Conservation (phyloP, 2,888 invertebrate genomes). For the Philereme transversata region DNA sequence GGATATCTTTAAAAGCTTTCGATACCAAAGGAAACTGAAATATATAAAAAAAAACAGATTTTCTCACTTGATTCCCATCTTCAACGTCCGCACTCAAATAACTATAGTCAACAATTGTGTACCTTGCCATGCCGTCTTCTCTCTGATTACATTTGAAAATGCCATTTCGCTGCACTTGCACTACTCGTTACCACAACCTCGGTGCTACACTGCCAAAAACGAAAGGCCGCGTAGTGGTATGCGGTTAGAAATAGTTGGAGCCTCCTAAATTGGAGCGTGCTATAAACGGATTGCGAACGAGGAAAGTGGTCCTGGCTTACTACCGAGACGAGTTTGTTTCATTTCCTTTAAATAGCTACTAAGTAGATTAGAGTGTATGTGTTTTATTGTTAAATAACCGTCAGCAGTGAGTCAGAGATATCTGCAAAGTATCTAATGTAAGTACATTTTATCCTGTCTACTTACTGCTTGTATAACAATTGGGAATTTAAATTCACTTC, state of each 20-base stretch:
- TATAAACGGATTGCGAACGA: slow-evolving; percentile 54
- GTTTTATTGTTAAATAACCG: slow-evolving; percentile 9
- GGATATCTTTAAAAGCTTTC: neutral
- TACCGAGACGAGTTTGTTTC: slow-evolving; percentile 55
- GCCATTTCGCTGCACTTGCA: slow-evolving; percentile 48
- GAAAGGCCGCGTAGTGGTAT: slow-evolving; percentile 36
- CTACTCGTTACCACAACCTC: slow-evolving; percentile 25
- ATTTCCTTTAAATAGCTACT: slow-evolving; percentile 52
- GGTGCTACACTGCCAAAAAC: slow-evolving; percentile 43
- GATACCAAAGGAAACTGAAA: neutral
- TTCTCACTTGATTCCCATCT: slow-evolving; percentile 57
- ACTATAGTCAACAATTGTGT: slow-evolving; percentile 46
- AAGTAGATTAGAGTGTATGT: neutral
- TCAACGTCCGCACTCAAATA: slow-evolving; percentile 43
- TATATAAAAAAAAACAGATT: slow-evolving; percentile 12
- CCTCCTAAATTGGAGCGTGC: slow-evolving; percentile 51
- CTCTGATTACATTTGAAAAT: slow-evolving; percentile 55
- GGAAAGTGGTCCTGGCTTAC: slow-evolving; percentile 58
- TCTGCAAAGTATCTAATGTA: no score
- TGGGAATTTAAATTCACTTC: neutral
- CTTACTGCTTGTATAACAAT: neutral
- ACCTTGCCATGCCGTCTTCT: slow-evolving; percentile 51
- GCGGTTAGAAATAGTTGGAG: slow-evolving; percentile 33
- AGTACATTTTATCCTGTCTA: no score
- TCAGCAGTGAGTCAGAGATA: no score